Evolutionary conservation across 2,113 vertebrate genomes (phyloP), one percentile per base, ranked within the genome.

Genomic region (Struthidea cinerea): DNA sequence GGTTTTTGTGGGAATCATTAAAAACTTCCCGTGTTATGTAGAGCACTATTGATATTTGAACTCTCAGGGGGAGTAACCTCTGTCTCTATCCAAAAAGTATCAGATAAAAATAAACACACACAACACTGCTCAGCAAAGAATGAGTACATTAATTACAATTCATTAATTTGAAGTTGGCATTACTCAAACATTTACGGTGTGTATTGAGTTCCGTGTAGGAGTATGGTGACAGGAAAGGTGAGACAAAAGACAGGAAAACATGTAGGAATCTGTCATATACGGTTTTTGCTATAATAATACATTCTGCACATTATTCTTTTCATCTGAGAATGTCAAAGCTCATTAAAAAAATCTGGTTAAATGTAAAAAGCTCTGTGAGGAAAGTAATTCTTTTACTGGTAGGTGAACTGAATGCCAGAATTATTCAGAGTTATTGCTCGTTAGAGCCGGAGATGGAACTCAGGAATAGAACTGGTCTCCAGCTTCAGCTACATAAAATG

Each of bases 221-320:
- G 93, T 85, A 49, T 16, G 74, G 82, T 77, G 96, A 90, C 93
- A 94, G 77, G 64, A 84, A 90, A 94, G 86, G 90, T 88, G 80
- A 92, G 87, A 84, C 80, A 95, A 87, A 93, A 92, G 73, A 46
- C 64, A 67, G 74, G 57, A 79, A 92, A 85, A 69, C 50, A 84
- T 10, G 39, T 44, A 74, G 64, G 64, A 75, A 87, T 80, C 68
- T 87, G 89, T 92, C 81, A 91, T 33, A 61, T 15, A 81, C 41
- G 57, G 47, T 3, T 94, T 92, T 85, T 84, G 64, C 61, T 82
- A 12, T 47, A 84, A 92, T 75, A 82, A 69, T 71, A 61, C 85
- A 59, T 46, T 59, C 35, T 73, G 73, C 77, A 71, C 67, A 5
- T 87, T 86, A 64, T 82, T 84, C 22, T 50, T 89, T 87, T 92